Base-by-base conservation (phyloP, 2,888 invertebrate genomes). In the Noctuana brunneofusca region DNA sequence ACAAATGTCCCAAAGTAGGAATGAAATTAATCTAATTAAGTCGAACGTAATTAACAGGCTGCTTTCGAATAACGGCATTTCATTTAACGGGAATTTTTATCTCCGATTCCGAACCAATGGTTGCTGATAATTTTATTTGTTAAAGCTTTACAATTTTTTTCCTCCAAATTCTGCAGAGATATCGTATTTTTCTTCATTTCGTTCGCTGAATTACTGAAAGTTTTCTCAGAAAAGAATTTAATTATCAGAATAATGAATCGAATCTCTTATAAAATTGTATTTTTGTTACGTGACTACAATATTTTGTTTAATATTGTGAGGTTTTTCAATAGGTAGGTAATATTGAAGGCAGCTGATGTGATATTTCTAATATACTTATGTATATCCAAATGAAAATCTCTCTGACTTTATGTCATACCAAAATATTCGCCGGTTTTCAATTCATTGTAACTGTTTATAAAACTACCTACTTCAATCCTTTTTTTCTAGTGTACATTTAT, bases 21-120 rank as follows among this genome's bases (percentile, higher is more conserved):
- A 43, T 41, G 14, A 16, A 43, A 43, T 11, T 18, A 43, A 43
- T 43, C 18, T 43, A 43, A 43, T 43, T 43, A 43, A 43, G 11
- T 43, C 18, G 6, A 43, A 43, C 18, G 43, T 43, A 18, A 43
- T 43, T 43, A 43, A 14, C 16, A 4, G 8, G 1, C 16, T 9
- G 16, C 18, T 2, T 18, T 43, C 43, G 11, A 43, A 18, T 43
- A 43, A 43, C 41, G 18, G 11, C 16, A 18, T 43, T 43, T 18
- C 43, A 43, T 43, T 43, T 43, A 43, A 43, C 18, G 46, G n/a
- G 22, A 57, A 32, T 43, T 57, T 57, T 57, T 46, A 48, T 48
- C 46, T 30, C 24, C 32, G 32, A 46, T 57, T 56, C 30, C 56
- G 30, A 3, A 46, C 20, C 56, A 18, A 27, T 46, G 56, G 18